These are phyloP conservation scores for Pangasianodon hypophthalmus DNA, from an alignment of 2,113 vertebrate genomes.

Conservation along the genomic window DNA sequence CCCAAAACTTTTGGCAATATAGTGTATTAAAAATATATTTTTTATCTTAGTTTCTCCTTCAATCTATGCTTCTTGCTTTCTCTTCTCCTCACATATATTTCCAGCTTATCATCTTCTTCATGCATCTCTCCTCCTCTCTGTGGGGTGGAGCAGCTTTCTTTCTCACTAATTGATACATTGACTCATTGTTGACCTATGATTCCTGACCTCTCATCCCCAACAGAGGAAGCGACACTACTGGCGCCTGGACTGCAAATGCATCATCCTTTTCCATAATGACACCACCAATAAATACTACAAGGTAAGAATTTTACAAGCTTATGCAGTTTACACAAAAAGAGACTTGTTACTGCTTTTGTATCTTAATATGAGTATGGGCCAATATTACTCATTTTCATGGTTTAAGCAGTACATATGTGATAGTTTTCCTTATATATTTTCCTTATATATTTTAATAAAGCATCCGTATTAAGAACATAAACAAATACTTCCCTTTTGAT, in stretches of 20 bases:
- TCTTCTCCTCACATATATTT: constrained; percentile 15
- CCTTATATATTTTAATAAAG: not conserved
- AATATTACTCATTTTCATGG: not conserved
- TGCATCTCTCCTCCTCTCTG: constrained; percentile 45
- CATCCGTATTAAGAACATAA: not conserved
- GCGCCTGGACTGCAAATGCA: constrained; percentile 89
- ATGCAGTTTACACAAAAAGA: not conserved
- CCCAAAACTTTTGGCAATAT: too few relatives aligned
- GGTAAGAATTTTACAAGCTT: constrained; percentile 63
- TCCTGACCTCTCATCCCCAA: constrained; percentile 52
- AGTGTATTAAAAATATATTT: not conserved
- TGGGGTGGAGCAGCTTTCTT: constrained; percentile 31
- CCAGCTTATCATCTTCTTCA: constrained; percentile 26
- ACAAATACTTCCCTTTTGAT: not conserved
- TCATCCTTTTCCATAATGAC: constrained; percentile 90
- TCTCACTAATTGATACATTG: constrained; percentile 29
- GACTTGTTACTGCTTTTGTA: not conserved
- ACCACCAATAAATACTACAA: constrained; percentile 90
- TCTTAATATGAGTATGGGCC: not conserved
- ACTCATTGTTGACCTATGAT: constrained; percentile 51
- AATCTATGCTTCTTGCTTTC: constrained; percentile 31
- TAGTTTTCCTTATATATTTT: not conserved
- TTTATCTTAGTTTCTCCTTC: not conserved
- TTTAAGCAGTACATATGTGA: not conserved
- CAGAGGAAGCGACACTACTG: constrained; percentile 90